These are phyloP conservation scores for Hirtodrosophila confusa DNA, from an alignment of 2,888 invertebrate species.

Conservation along the genomic window DNA sequence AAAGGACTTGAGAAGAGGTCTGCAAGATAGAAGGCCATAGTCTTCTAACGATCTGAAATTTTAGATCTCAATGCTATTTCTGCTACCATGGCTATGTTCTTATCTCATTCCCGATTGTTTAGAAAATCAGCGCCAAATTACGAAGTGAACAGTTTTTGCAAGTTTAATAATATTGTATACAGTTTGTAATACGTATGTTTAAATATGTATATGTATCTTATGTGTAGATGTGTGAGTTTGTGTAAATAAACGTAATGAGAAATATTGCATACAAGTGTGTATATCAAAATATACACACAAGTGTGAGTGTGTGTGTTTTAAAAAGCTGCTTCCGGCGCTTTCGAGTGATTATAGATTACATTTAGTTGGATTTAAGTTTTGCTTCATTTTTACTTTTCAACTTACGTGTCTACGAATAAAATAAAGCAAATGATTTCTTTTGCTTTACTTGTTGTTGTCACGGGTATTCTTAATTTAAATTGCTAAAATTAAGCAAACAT, in stretches of 20 bases:
- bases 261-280: slow-evolving; percentile 60
- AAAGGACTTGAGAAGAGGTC: too few relatives aligned
- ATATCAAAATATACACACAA: slow-evolving; percentile 11
- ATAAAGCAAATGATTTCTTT: slow-evolving; percentile 38
- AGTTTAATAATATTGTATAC: slow-evolving; percentile 63
- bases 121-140: slow-evolving; percentile 5
- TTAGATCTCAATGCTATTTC: background rate
- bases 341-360: slow-evolving; percentile 28
- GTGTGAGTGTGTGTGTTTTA: slow-evolving; percentile 17
- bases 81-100: slow-evolving; percentile 4
- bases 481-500: slow-evolving; percentile 70
- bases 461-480: slow-evolving; percentile 25
- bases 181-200: slow-evolving; percentile 40
- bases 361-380: slow-evolving; percentile 15
- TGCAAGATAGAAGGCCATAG: slow-evolving; percentile 2
- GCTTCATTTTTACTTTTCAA: slow-evolving; percentile 18
- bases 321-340: slow-evolving; percentile 17
- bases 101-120: slow-evolving; percentile 3
- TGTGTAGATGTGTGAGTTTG: slow-evolving; percentile 35
- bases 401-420: slow-evolving; percentile 38
- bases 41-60: background rate
- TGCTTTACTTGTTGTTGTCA: slow-evolving; percentile 1
- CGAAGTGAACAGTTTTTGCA: slow-evolving; percentile 26
- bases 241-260: slow-evolving; percentile 60
- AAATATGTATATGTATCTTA: slow-evolving; percentile 32